phyloP scores from a whole-genome alignment of 2,888 invertebrate genomes.

The Pheosia tremula region DNA sequence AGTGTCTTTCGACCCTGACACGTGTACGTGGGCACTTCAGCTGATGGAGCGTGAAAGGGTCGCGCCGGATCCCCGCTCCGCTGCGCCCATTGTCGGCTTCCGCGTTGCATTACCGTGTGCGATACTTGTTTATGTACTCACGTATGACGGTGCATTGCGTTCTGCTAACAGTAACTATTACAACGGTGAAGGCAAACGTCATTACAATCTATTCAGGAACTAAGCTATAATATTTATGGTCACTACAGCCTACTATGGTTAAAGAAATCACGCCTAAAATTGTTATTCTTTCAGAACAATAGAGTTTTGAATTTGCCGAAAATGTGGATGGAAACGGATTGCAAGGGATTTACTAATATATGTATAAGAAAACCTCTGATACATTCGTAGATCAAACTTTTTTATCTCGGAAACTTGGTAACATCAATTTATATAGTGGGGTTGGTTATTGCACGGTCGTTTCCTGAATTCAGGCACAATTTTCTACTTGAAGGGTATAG shows the following conservation, averaged over 20 bases:
- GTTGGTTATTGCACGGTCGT: neutral
- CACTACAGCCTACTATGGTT: neutral
- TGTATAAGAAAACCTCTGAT: too few relatives aligned
- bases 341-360: slow-evolving; percentile 8
- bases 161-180: neutral
- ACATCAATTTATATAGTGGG: slow-evolving; percentile 15
- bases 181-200: slow-evolving; percentile 10
- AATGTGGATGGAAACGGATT: slow-evolving; percentile 11
- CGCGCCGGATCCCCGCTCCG: slow-evolving; percentile 74
- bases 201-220: slow-evolving; percentile 12
- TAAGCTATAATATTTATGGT: slow-evolving; percentile 8
- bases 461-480: neutral
- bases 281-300: neutral
- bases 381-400: slow-evolving; percentile 11
- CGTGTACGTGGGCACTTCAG: slow-evolving; percentile 43
- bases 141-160: slow-evolving; percentile 8
- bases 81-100: slow-evolving; percentile 74
- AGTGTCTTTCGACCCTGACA: slow-evolving; percentile 44
- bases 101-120: slow-evolving; percentile 55
- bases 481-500: neutral
- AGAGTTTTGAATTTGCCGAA: slow-evolving; percentile 4
- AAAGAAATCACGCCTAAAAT: slow-evolving; percentile 1
- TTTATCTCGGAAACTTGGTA: slow-evolving; percentile 14
- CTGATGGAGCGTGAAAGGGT: slow-evolving; percentile 76
- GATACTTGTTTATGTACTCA: slow-evolving; percentile 11